phyloP scores from a whole-genome alignment of 1,140 invertebrate genomes.

The Dendrolimus punctatus region DNA sequence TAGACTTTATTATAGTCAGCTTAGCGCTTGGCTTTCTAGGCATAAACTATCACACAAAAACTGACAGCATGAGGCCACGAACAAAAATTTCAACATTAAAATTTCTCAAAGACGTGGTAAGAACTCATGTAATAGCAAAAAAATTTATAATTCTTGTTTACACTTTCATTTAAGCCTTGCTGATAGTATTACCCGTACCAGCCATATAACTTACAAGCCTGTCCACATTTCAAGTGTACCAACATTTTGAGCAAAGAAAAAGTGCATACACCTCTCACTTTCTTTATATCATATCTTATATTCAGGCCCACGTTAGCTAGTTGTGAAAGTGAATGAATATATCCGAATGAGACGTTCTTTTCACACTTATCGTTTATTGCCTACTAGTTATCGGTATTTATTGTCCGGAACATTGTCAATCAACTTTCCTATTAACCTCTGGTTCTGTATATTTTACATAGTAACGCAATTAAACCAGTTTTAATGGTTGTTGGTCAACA shows the following conservation, averaged over 20 bases:
- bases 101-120: too few relatives aligned
- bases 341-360: slow-evolving; percentile 16
- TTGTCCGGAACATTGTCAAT: slow-evolving; percentile 29
- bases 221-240: slow-evolving; percentile 21
- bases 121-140: too few relatives aligned
- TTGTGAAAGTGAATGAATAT: slow-evolving; percentile 53
- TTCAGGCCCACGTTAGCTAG: slow-evolving; percentile 30
- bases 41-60: too few relatives aligned
- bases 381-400: slow-evolving; percentile 35
- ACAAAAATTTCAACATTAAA: too few relatives aligned
- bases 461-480: too few relatives aligned
- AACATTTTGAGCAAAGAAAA: slow-evolving; percentile 55
- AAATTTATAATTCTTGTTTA: background rate
- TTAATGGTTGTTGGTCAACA: too few relatives aligned
- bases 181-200: too few relatives aligned
- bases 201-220: background rate
- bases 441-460: background rate
- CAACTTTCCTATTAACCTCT: slow-evolving; percentile 30
- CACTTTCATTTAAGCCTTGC: slow-evolving; percentile 5
- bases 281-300: slow-evolving; percentile 44
- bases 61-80: too few relatives aligned
- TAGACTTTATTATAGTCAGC: too few relatives aligned
- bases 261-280: slow-evolving; percentile 50
- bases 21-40: too few relatives aligned
- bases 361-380: slow-evolving; percentile 36